Evolutionary conservation across 2,888 invertebrate species (phyloP).

Genomic region (Drepanosiphum platanoidis): DNA sequence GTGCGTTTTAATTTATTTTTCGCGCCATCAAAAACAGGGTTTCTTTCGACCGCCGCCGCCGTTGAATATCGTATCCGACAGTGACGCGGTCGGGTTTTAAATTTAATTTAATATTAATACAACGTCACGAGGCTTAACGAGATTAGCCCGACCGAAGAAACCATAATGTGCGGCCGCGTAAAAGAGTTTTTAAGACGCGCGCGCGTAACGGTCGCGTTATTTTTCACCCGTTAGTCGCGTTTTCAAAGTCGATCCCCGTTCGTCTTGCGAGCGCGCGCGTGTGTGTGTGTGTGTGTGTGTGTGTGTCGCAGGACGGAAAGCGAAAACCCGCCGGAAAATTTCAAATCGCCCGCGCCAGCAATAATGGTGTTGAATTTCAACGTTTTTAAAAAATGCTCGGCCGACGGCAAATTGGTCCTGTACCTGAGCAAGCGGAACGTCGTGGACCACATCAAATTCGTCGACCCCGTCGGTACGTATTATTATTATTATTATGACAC

Average conservation of each 20-base stretch:
- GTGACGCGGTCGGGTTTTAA: neutral
- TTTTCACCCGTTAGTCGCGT: neutral
- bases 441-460: constrained; percentile 57
- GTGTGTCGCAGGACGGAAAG: neutral
- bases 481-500: constrained; percentile 1
- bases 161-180: constrained; percentile 26
- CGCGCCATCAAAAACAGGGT: constrained; percentile 1
- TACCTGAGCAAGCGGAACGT: constrained; percentile 85
- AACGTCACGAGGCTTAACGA: neutral
- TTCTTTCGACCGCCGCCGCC: constrained; percentile 16
- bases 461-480: constrained; percentile 57
- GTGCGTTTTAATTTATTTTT: neutral
- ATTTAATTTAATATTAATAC: constrained; percentile 39
- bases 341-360: neutral
- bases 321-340: neutral
- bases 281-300: too few relatives aligned
- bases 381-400: constrained; percentile 90
- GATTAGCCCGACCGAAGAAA: constrained; percentile 33
- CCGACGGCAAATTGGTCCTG: constrained; percentile 86
- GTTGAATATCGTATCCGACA: neutral
- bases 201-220: neutral
- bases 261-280: too few relatives aligned
- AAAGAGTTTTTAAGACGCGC: neutral
- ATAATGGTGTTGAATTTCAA: constrained; percentile 89
- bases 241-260: neutral